These are phyloP conservation scores for Crematogaster levior DNA, from an alignment of 2,888 invertebrate genomes.

Conservation along the genomic window DNA sequence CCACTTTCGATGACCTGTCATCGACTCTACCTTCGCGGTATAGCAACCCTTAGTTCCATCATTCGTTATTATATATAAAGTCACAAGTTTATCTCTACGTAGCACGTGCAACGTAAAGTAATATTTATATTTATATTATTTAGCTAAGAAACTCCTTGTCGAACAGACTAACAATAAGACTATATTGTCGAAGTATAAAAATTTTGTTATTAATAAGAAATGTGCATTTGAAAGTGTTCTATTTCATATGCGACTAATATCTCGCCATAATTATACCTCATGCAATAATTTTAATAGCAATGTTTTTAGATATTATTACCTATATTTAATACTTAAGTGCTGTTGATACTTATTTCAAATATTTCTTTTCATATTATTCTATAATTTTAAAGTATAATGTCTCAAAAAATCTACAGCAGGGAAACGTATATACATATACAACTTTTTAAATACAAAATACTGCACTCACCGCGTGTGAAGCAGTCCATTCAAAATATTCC, in stretches of 20 bases:
- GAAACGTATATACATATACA: not conserved
- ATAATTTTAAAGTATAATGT: not conserved
- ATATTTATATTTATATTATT: conserved; percentile 43
- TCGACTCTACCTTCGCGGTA: conserved; percentile 59
- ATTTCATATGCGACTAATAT: not conserved
- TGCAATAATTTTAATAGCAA: not conserved
- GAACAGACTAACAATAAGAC: not conserved
- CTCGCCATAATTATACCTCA: not conserved
- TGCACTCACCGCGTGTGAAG: conserved; percentile 24
- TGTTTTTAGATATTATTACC: not conserved
- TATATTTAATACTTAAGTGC: not conserved
- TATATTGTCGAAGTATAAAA: not conserved
- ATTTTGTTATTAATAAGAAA: not conserved
- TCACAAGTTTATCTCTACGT: conserved; percentile 60
- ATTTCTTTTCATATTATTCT: not conserved
- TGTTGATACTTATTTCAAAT: too few species aligned
- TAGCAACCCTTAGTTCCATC: conserved; percentile 55
- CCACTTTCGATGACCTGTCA: conserved; percentile 65
- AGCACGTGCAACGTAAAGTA: conserved; percentile 39
- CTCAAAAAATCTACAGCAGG: not conserved
- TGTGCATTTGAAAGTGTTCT: not conserved
- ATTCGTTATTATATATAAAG: conserved; percentile 62
- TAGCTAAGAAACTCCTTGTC: not conserved
- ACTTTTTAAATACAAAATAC: conserved; percentile 20
- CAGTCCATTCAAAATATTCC: conserved; percentile 53